Evolutionary conservation across 2,113 vertebrate species (phyloP).

Genomic region (Lepisosteus osseus): DNA sequence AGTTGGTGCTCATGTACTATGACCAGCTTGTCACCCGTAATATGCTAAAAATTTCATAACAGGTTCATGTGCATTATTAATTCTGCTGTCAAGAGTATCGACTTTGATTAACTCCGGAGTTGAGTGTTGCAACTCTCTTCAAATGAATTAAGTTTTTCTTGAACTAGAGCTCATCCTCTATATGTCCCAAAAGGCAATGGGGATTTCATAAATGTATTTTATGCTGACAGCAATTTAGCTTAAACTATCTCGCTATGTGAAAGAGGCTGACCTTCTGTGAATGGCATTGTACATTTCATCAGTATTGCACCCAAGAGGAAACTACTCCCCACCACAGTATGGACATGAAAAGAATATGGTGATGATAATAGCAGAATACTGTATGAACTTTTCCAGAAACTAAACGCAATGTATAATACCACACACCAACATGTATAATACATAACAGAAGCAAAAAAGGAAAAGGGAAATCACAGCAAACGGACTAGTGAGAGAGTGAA

Average conservation of each 20-base stretch:
- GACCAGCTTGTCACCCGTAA: not conserved
- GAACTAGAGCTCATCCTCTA: not conserved
- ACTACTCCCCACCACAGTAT: not conserved
- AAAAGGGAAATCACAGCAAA: no score
- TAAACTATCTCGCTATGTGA: conserved; percentile 20
- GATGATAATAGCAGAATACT: no score
- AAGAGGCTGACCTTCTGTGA: conserved; percentile 3
- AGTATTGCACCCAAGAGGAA: not conserved
- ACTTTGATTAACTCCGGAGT: conserved; percentile 9
- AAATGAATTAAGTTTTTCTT: conserved; percentile 16
- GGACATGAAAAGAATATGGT: no score
- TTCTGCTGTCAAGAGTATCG: not conserved
- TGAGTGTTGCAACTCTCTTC: not conserved
- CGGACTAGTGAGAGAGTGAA: no score
- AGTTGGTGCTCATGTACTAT: not conserved
- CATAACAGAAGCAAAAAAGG: no score
- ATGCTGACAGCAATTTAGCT: conserved; percentile 22
- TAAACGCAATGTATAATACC: no score
- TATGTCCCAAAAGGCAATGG: conserved; percentile 13
- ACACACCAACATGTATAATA: no score
- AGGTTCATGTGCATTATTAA: conserved; percentile 1
- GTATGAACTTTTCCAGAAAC: no score
- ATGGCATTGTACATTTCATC: conserved; percentile 6
- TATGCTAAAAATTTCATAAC: conserved; percentile 4
- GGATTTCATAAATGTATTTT: conserved; percentile 21